Conservation (phyloP, 2,113 vertebrate species). For the Saimiri boliviensis region DNA sequence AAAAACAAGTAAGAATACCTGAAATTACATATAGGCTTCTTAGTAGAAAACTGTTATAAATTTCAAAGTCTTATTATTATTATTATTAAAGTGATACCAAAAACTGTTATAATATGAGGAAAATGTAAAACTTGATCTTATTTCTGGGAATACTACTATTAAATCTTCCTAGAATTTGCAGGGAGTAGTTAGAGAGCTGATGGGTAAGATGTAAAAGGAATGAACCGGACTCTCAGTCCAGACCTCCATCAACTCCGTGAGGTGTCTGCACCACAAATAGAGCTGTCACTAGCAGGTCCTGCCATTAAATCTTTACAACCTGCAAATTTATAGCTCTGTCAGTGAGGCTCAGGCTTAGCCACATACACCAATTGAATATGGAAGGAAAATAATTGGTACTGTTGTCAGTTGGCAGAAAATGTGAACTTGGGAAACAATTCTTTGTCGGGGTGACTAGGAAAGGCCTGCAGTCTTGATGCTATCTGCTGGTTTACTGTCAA, state of each 20-base stretch:
- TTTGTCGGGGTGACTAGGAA: slow-evolving; percentile 57
- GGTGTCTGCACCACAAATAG: slow-evolving; percentile 61
- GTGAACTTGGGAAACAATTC: slow-evolving; percentile 71
- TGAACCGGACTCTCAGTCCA: slow-evolving; percentile 58
- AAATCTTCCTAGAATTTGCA: slow-evolving; percentile 69
- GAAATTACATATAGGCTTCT: neutral
- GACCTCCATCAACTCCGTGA: slow-evolving; percentile 67
- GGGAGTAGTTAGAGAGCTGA: slow-evolving; percentile 57
- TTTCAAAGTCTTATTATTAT: slow-evolving; percentile 11
- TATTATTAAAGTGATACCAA: slow-evolving; percentile 43
- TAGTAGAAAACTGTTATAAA: slow-evolving; percentile 6
- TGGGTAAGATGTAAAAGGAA: slow-evolving; percentile 63
- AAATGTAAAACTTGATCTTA: slow-evolving; percentile 53
- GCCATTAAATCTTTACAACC: slow-evolving; percentile 77
- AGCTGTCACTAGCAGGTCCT: slow-evolving; percentile 25
- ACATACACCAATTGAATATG: slow-evolving; percentile 57
- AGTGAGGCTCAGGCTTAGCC: slow-evolving; percentile 43
- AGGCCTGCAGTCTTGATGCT: slow-evolving; percentile 58
- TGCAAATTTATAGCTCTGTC: slow-evolving; percentile 65
- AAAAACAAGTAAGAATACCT: neutral
- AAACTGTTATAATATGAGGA: neutral
- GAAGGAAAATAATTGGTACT: slow-evolving; percentile 72
- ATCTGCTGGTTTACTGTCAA: slow-evolving; percentile 70
- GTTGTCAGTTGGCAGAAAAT: slow-evolving; percentile 70
- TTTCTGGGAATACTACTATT: slow-evolving; percentile 30